A percentile compares a stretch with the other conserved stretches of the same genome.
Conservation (phyloP, 2,113 vertebrate species). For the Castor canadensis region DNA sequence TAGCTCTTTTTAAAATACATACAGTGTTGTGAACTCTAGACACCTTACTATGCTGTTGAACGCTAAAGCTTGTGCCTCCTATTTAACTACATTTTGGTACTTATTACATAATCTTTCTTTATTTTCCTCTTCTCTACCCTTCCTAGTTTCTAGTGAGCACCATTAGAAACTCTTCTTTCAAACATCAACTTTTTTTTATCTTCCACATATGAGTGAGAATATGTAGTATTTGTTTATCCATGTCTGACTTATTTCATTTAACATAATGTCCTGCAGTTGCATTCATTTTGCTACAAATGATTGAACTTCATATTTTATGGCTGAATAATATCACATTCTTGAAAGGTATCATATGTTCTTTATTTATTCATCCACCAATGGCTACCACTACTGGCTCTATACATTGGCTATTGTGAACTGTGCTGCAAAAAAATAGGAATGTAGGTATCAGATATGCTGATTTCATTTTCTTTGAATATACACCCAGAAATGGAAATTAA, state of each 20-base stretch:
- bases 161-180: background rate
- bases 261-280: background rate
- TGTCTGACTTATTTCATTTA: background rate
- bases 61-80: background rate
- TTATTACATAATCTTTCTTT: background rate
- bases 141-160: background rate
- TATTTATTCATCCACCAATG: background rate
- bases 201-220: background rate
- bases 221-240: background rate
- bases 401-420: background rate
- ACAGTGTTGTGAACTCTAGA: background rate
- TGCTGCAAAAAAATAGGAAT: background rate
- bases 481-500: background rate
- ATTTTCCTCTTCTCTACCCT: no score
- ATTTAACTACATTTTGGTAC: background rate
- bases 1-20: background rate
- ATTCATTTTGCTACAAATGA: background rate
- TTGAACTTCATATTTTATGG: background rate
- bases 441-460: background rate
- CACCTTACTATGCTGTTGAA: background rate
- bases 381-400: background rate
- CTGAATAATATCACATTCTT: background rate
- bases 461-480: background rate
- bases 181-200: background rate
- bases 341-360: background rate